A percentile compares a stretch with the other conserved stretches of the same genome.
Evolutionary conservation across 2,888 invertebrate species (phyloP).

Genomic region (Oscheius sp.): DNA sequence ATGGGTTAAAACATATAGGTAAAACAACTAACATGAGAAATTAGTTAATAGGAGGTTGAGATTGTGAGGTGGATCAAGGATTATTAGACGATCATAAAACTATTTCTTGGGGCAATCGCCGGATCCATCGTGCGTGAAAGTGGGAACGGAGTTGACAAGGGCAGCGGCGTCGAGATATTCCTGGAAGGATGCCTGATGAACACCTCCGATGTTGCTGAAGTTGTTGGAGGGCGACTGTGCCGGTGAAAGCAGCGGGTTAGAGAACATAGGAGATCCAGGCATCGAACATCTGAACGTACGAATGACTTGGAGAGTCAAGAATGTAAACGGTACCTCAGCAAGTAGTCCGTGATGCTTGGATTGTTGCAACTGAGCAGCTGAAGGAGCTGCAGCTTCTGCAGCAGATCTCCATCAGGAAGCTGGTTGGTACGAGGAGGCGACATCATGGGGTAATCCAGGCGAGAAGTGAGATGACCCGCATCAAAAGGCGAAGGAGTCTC

Average conservation of each 20-base stretch:
- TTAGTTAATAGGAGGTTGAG: slow-evolving; percentile 19
- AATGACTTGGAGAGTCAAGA: not conserved
- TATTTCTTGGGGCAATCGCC: slow-evolving; percentile 34
- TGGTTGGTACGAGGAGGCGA: not conserved
- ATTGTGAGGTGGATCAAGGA: not conserved
- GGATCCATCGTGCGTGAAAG: slow-evolving; percentile 32
- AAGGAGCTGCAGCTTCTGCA: slow-evolving; percentile 18
- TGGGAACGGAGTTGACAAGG: slow-evolving; percentile 33
- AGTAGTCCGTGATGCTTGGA: not conserved
- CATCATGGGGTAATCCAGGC: not conserved
- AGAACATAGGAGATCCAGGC: not conserved
- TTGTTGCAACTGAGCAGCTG: slow-evolving; percentile 8
- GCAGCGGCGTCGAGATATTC: slow-evolving; percentile 38
- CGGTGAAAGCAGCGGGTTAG: not conserved
- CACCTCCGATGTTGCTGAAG: not conserved
- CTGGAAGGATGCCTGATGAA: slow-evolving; percentile 34
- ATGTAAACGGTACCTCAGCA: not conserved
- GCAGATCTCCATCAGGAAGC: slow-evolving; percentile 6
- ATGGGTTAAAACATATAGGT: slow-evolving; percentile 17
- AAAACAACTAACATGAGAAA: slow-evolving; percentile 7
- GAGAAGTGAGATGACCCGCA: slow-evolving; percentile 12
- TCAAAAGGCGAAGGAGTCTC: slow-evolving; percentile 14
- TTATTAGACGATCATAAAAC: slow-evolving; percentile 1
- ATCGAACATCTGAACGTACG: slow-evolving; percentile 4
- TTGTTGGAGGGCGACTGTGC: not conserved